phyloP scores from a whole-genome alignment of 2,113 vertebrate species.

The Thermophis baileyi region DNA sequence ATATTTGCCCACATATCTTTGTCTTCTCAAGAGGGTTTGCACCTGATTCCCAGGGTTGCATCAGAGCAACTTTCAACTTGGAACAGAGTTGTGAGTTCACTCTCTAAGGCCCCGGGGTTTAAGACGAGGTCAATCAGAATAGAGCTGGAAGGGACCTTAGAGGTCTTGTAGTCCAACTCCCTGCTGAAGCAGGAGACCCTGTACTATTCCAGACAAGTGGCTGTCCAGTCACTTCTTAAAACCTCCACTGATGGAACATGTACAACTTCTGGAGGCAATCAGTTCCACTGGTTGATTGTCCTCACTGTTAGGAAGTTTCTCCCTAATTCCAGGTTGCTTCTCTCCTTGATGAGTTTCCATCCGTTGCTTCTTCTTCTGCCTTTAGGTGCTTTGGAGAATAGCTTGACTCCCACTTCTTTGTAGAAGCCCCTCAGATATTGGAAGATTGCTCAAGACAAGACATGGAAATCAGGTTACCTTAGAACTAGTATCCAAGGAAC shows the following conservation, averaged over 20 bases:
- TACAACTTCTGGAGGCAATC: no score
- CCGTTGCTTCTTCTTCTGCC: no score
- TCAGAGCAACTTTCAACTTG: neutral
- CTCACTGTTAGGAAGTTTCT: no score
- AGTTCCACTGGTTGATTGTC: no score
- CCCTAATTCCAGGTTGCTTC: no score
- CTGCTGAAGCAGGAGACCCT: neutral
- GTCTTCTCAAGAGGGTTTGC: neutral
- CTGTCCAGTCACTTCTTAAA: no score
- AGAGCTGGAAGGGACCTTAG: no score
- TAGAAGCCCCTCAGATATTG: no score
- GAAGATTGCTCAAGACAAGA: neutral
- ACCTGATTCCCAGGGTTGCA: neutral
- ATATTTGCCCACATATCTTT: neutral
- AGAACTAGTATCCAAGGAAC: no score
- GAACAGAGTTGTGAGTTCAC: neutral
- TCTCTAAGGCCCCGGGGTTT: neutral
- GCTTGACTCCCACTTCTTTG: accelerated
- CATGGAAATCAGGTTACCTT: neutral
- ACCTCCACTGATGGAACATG: accelerated
- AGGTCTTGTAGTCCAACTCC: neutral
- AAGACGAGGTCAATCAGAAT: neutral
- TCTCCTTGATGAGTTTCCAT: no score
- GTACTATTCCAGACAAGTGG: accelerated
- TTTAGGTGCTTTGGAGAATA: no score